Evolutionary conservation across 2,888 invertebrate species (phyloP), one percentile per base, ranked within the genome.

Genomic region (Sphaerophoria rueppellii): DNA sequence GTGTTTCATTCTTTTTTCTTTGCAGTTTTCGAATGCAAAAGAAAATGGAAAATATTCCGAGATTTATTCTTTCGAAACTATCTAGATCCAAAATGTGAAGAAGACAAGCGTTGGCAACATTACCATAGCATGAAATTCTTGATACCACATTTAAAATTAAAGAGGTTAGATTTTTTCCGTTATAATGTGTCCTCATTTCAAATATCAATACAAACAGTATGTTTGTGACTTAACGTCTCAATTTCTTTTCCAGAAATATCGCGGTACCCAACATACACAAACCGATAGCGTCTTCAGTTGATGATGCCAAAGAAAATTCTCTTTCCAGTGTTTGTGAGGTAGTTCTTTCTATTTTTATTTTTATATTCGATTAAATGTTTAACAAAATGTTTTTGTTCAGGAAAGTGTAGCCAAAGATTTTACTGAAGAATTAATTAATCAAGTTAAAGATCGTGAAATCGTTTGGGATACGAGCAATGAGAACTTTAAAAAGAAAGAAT

Each of bases 41-140:
- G 16, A 50, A 65, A 65, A 50, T 65, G 50, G 48, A 65, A 14
- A 37, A n/a, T 4, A 11, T 12, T 65, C 4, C 14, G 65, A 16
- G 50, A 65, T 46, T 16, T 50, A 6, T 65, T 65, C 37, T 35
- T 37, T 35, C 35, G 50, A 37, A 63, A 9, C 11, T 48, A 24
- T 34, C 4, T 34, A 4, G 46, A 34, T n/a, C 46, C 46, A 61
- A 32, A 35, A 16, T 34, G 6, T 9, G 48, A 63, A 48, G 48
- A 63, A 65, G 65, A 65, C 16, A 46, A 14, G 16, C 11, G 6
- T 16, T 65, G 50, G 50, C 48, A 50, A 35, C 6, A 65, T 6
- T 65, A 50, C 16, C 0, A 7, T 11, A 34, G 35, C 14, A 5
- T 63, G 14, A n/a, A 14, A 14, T 63, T 63, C 63, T 35, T 63